A percentile compares a stretch with the other conserved stretches of the same genome.
phyloP scores from a whole-genome alignment of 37 sponge, comb jelly and placozoan genomes.

The Oopsacas minuta region DNA sequence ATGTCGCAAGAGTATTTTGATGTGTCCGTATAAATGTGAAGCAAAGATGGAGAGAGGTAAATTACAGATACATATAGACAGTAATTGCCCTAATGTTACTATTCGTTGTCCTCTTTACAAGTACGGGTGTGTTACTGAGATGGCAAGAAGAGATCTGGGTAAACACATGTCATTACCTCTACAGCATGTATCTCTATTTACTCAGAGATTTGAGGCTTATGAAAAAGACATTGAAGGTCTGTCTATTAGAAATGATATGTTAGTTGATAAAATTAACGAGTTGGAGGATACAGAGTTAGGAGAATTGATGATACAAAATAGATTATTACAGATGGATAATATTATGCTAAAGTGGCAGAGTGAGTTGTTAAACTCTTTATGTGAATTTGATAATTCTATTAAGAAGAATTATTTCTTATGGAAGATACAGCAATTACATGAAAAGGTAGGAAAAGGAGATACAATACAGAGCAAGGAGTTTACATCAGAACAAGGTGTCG shows the following conservation, averaged over 20 bases:
- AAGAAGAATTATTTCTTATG: neutral
- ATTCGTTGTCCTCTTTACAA: neutral
- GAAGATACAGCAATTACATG: neutral
- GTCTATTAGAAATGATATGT: neutral
- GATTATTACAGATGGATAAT: neutral
- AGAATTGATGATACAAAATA: neutral
- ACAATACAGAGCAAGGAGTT: neutral
- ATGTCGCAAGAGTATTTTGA: neutral
- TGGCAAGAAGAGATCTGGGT: neutral
- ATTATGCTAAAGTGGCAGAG: neutral
- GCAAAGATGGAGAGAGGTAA: neutral
- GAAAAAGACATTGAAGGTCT: conserved; percentile 5
- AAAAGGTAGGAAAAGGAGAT: neutral
- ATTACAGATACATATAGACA: neutral
- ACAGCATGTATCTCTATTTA: neutral
- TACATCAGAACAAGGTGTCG: neutral
- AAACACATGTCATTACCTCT: neutral
- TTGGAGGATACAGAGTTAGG: neutral
- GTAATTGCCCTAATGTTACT: neutral
- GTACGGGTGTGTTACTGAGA: neutral
- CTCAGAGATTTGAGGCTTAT: conserved; percentile 1
- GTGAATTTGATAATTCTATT: neutral
- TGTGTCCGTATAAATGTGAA: conserved; percentile 6
- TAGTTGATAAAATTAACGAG: neutral
- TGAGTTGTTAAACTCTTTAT: neutral